Conservation (phyloP, 2,113 vertebrate species). For the Petromus typicus region DNA sequence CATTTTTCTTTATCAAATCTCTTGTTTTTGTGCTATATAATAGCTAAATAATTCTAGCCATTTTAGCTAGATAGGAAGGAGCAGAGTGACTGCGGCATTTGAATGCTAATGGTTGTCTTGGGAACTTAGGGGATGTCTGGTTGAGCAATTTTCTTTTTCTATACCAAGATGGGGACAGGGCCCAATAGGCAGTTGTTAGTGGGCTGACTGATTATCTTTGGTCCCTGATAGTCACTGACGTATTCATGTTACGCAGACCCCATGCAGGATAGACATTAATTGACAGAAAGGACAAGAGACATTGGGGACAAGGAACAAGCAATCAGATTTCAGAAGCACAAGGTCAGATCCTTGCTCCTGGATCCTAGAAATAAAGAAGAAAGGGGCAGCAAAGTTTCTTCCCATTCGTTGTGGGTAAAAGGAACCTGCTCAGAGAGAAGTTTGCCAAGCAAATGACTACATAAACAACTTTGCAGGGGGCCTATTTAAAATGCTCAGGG, state of each 20-base stretch:
- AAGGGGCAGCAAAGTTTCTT: conserved; percentile 11
- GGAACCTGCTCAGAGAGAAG: conserved; percentile 54
- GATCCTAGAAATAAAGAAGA: conserved; percentile 24
- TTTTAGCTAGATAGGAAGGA: conserved; percentile 43
- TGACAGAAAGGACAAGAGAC: conserved; percentile 25
- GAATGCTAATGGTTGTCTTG: conserved; percentile 41
- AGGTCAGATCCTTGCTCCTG: background rate
- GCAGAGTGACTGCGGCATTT: conserved; percentile 35
- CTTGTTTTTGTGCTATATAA: background rate
- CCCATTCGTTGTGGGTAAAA: conserved; percentile 60
- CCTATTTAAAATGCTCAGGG: conserved; percentile 81
- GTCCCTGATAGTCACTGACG: background rate
- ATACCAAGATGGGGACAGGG: background rate
- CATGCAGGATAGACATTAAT: background rate
- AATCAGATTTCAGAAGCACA: conserved; percentile 12
- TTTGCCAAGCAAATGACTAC: conserved; percentile 76
- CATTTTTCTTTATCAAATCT: conserved; percentile 46
- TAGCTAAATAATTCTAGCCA: conserved; percentile 33
- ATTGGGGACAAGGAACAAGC: conserved; percentile 23
- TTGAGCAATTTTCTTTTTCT: conserved; percentile 26
- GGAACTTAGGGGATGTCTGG: conserved; percentile 5
- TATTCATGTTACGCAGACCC: conserved; percentile 25
- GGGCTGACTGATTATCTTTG: conserved; percentile 37
- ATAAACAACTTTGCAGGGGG: conserved; percentile 82
- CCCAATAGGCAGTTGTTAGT: background rate